phyloP scores from a whole-genome alignment of 2,113 vertebrate genomes.

The Ceyx melanurus region DNA sequence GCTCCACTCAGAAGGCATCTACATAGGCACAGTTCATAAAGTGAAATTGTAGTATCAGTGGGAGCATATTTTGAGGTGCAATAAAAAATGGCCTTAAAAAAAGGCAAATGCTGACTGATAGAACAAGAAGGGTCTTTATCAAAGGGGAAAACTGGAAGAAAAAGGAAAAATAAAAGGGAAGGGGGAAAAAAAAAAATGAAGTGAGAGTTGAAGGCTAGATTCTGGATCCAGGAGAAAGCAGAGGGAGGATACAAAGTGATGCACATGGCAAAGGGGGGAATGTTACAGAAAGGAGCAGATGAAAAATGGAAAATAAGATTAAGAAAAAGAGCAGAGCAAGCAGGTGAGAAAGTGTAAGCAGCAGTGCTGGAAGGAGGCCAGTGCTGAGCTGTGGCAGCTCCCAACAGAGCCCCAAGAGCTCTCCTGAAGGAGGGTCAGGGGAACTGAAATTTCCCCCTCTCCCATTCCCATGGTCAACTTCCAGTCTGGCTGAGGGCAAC shows the following conservation, averaged over 20 bases:
- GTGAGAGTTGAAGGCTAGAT: background rate
- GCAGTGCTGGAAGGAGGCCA: background rate
- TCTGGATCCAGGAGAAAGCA: background rate
- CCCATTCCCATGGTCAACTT: background rate
- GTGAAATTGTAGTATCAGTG: background rate
- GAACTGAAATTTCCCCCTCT: background rate
- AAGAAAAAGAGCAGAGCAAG: background rate
- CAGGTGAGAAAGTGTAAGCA: background rate
- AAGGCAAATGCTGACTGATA: background rate
- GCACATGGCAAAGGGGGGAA: background rate
- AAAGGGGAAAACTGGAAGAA: background rate
- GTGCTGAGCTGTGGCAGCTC: background rate
- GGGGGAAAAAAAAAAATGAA: rapidly evolving
- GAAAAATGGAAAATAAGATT: background rate
- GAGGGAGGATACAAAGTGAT: background rate
- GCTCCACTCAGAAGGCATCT: background rate
- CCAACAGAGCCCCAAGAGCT: background rate
- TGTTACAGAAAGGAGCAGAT: background rate
- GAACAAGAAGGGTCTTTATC: background rate
- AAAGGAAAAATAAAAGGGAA: background rate
- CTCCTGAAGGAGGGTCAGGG: background rate
- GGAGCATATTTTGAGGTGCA: background rate
- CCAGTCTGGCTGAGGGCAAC: background rate
- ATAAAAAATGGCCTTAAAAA: background rate
- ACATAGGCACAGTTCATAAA: background rate